A percentile compares a stretch with the other conserved stretches of the same genome.
These are phyloP conservation scores for Phytoseiulus persimilis DNA, from an alignment of 2,888 invertebrate species.

Conservation along the genomic window DNA sequence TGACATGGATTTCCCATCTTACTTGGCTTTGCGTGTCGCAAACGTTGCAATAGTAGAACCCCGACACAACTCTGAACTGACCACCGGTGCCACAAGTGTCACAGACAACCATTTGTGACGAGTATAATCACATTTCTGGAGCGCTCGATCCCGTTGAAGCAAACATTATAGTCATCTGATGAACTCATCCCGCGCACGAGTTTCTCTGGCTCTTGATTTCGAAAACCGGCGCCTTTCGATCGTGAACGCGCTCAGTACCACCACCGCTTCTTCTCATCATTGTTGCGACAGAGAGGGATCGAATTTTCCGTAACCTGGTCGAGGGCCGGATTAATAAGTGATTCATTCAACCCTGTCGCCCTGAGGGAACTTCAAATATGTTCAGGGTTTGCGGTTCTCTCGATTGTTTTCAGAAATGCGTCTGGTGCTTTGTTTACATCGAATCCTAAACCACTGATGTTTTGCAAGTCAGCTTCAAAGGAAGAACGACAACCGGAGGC, in stretches of 20 bases:
- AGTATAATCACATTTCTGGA: not conserved
- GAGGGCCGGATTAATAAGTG: too few relatives aligned
- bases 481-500: not conserved
- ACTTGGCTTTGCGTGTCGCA: slow-evolving; percentile 24
- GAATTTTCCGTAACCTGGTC: too few relatives aligned
- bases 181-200: too few relatives aligned
- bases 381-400: too few relatives aligned
- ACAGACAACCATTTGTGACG: slow-evolving; percentile 26
- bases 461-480: slow-evolving; percentile 32
- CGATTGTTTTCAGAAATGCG: not conserved
- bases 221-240: too few relatives aligned
- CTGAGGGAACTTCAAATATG: too few relatives aligned
- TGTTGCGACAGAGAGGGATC: too few relatives aligned
- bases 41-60: slow-evolving; percentile 30
- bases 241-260: too few relatives aligned
- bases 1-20: not conserved
- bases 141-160: not conserved
- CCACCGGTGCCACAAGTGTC: slow-evolving; percentile 8
- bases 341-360: too few relatives aligned
- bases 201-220: too few relatives aligned
- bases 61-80: slow-evolving; percentile 19
- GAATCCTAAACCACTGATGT: slow-evolving; percentile 25
- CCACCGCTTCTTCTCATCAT: too few relatives aligned
- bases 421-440: not conserved
- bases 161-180: not conserved